phyloP scores from a whole-genome alignment of 2,797 vertebrate genomes.

The Melanotaenia nigrans region DNA sequence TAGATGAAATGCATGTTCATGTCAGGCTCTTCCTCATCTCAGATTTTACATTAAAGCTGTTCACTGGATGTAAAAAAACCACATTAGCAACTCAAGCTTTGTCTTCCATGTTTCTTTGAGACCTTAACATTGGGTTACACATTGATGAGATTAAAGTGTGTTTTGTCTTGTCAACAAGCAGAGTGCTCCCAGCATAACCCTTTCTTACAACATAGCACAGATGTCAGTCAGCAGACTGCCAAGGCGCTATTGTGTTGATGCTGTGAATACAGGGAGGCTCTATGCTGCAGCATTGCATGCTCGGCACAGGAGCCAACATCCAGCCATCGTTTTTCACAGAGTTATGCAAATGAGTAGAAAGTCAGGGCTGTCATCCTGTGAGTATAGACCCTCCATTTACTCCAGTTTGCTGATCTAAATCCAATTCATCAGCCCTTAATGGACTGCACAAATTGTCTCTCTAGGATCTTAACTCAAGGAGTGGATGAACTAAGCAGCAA shows the following conservation, averaged over 20 bases:
- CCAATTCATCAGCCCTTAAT: constrained; percentile 83
- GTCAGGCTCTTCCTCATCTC: constrained; percentile 16
- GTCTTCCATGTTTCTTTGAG: constrained; percentile 21
- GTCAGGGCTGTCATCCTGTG: constrained; percentile 51
- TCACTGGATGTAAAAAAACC: constrained; percentile 24
- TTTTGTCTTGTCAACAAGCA: constrained; percentile 47
- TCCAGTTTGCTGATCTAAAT: constrained; percentile 72
- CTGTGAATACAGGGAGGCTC: constrained; percentile 47
- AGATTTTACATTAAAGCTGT: constrained; percentile 32
- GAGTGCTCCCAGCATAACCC: constrained; percentile 6
- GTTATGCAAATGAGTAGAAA: constrained; percentile 30
- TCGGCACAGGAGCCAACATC: constrained; percentile 23
- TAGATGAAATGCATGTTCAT: constrained; percentile 29
- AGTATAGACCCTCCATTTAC: constrained; percentile 63
- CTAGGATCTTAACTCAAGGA: constrained; percentile 66
- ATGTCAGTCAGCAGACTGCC: constrained; percentile 40
- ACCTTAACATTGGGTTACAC: constrained; percentile 20
- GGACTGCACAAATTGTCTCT: constrained; percentile 79
- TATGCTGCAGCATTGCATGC: constrained; percentile 26
- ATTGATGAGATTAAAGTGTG: constrained; percentile 44
- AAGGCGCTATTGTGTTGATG: constrained; percentile 47
- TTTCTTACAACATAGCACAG: constrained; percentile 19
- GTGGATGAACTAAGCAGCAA: constrained; percentile 49
- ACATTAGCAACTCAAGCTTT: constrained; percentile 14
- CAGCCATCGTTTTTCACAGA: constrained; percentile 40